Conservation (phyloP, 2,113 vertebrate genomes). For the Asarcornis scutulata region DNA sequence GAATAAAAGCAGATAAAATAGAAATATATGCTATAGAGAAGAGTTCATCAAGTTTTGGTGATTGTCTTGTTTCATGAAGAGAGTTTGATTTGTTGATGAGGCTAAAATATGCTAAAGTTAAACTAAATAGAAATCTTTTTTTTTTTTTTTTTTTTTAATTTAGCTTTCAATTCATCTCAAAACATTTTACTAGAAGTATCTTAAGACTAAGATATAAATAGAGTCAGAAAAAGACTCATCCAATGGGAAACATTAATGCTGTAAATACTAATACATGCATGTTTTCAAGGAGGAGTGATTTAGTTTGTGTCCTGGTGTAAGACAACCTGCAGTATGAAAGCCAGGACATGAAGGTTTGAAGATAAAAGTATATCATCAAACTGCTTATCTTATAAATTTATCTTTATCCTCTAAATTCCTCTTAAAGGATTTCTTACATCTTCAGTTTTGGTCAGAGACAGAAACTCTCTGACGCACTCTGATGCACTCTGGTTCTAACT, state of each 20-base stretch:
- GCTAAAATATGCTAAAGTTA: neutral
- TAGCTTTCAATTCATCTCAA: neutral
- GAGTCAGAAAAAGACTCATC: neutral
- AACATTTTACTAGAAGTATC: neutral
- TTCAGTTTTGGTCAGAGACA: neutral
- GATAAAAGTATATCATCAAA: neutral
- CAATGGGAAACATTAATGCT: neutral
- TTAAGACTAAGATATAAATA: neutral
- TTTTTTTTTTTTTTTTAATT: neutral
- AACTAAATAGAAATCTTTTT: neutral
- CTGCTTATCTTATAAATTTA: neutral
- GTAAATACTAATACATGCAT: neutral
- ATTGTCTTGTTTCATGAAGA: neutral
- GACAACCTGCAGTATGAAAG: neutral
- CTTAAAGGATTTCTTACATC: neutral
- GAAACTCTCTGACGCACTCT: no score
- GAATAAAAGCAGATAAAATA: neutral
- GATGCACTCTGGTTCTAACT: neutral
- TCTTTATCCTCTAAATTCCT: neutral
- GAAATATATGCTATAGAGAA: neutral
- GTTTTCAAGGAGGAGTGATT: neutral
- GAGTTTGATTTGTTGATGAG: neutral
- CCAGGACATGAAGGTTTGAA: neutral
- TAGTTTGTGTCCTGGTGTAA: neutral
- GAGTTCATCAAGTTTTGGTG: neutral